phyloP scores from a whole-genome alignment of 2,797 vertebrate genomes.

The Podarcis siculus region DNA sequence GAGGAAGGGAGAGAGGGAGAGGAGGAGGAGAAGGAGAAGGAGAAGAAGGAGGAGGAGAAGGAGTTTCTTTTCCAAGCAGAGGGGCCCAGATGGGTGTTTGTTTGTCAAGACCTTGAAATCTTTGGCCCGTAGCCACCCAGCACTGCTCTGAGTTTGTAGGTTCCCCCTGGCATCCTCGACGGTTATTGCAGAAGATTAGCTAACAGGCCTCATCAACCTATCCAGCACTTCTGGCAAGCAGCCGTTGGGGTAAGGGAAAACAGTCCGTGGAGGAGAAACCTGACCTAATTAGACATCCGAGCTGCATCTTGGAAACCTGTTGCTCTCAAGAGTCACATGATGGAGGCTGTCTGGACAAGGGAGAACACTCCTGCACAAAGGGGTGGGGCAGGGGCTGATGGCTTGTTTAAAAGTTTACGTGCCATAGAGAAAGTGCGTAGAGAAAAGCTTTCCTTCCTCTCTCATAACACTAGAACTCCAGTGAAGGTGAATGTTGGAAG shows the following conservation, averaged over 20 bases:
- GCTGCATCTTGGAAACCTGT: conserved; percentile 27
- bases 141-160: background rate
- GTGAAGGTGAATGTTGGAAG: no score
- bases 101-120: background rate
- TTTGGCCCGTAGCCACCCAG: conserved; percentile 21
- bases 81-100: no score
- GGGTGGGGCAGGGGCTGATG: no score
- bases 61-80: no score
- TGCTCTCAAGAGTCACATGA: background rate
- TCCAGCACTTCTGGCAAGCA: background rate
- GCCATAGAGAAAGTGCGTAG: no score
- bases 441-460: no score
- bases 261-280: background rate
- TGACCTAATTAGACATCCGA: conserved; percentile 27
- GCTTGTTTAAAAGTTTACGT: no score
- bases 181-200: background rate
- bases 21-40: no score
- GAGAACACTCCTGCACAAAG: no score
- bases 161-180: background rate
- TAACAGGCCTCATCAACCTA: background rate
- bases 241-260: conserved; percentile 24
- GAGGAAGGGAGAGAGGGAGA: no score
- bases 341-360: background rate
- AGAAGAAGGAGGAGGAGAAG: no score
- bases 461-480: no score